These are phyloP conservation scores for Diaphora mendica DNA, from an alignment of 2,888 invertebrate genomes.

Conservation along the genomic window DNA sequence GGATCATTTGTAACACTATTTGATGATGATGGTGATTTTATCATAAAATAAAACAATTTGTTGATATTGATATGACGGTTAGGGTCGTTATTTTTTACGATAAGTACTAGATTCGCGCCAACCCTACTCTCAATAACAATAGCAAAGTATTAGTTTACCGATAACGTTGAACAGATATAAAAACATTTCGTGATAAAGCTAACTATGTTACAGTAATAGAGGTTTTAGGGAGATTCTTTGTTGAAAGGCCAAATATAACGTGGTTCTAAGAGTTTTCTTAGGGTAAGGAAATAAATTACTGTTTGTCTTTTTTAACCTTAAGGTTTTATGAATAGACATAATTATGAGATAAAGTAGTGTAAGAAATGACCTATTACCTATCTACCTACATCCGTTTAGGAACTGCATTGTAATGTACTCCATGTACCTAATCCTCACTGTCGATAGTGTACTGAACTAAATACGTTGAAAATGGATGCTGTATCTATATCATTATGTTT, in stretches of 20 bases:
- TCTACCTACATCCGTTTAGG: not conserved
- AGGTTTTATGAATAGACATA: not conserved
- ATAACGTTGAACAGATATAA: slow-evolving; percentile 10
- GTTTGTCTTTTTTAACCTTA: not conserved
- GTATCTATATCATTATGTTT: not conserved
- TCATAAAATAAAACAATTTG: slow-evolving; percentile 59
- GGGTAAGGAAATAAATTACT: not conserved
- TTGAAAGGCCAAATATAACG: not conserved
- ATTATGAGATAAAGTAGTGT: not conserved
- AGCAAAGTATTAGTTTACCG: slow-evolving; percentile 47
- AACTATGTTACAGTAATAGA: not conserved
- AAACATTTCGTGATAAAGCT: slow-evolving; percentile 1
- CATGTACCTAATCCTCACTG: not conserved
- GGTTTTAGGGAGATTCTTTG: not conserved
- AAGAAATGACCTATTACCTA: not conserved
- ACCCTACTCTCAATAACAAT: slow-evolving; percentile 55
- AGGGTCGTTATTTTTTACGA: slow-evolving; percentile 65
- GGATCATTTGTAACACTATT: slow-evolving; percentile 47
- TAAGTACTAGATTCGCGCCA: slow-evolving; percentile 60
- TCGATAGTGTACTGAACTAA: not conserved
- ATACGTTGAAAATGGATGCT: not conserved
- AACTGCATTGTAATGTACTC: not conserved
- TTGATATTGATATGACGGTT: slow-evolving; percentile 59
- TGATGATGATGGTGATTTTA: slow-evolving; percentile 49
- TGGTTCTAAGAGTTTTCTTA: not conserved